Evolutionary conservation across 2,888 invertebrate genomes (phyloP).

Genomic region (Chalcosyrphus nemorum): DNA sequence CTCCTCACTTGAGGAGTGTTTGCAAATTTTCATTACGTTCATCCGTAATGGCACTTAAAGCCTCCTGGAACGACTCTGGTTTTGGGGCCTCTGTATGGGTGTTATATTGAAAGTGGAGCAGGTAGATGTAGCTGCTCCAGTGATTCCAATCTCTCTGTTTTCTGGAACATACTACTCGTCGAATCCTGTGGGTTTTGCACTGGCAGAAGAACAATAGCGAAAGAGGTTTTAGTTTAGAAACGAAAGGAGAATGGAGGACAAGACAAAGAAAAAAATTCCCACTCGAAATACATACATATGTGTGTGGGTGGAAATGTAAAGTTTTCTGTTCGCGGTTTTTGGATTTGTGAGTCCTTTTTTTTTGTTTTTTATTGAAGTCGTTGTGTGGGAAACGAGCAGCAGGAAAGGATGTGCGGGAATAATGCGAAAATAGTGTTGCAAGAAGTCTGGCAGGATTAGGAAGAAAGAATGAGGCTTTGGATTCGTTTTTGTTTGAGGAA

Average conservation of each 20-base stretch:
- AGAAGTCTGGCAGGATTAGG: slow-evolving; percentile 18
- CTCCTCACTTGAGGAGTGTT: slow-evolving; percentile 32
- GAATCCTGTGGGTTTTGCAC: slow-evolving; percentile 35
- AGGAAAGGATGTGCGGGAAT: neutral
- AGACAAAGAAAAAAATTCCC: slow-evolving; percentile 16
- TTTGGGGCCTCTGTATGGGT: neutral
- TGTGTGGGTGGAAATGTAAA: slow-evolving; percentile 37
- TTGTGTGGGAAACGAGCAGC: slow-evolving; percentile 34
- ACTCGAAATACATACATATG: too few relatives aligned
- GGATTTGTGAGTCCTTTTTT: slow-evolving; percentile 28
- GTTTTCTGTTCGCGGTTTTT: slow-evolving; percentile 43
- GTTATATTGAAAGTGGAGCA: slow-evolving; percentile 54
- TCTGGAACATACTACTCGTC: slow-evolving; percentile 31
- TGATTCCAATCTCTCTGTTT: slow-evolving; percentile 37
- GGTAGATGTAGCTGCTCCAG: slow-evolving; percentile 43
- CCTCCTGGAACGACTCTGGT: slow-evolving; percentile 15
- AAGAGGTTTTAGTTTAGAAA: slow-evolving; percentile 5
- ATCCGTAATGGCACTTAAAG: slow-evolving; percentile 67
- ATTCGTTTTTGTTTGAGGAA: too few relatives aligned
- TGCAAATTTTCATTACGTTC: slow-evolving; percentile 67
- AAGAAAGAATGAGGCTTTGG: neutral
- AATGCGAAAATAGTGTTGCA: slow-evolving; percentile 46
- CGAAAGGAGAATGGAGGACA: slow-evolving; percentile 2
- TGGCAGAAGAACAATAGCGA: neutral
- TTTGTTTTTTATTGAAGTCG: neutral